Conservation (phyloP, 1,140 invertebrate genomes). For the Dolichoris vasculosae region DNA sequence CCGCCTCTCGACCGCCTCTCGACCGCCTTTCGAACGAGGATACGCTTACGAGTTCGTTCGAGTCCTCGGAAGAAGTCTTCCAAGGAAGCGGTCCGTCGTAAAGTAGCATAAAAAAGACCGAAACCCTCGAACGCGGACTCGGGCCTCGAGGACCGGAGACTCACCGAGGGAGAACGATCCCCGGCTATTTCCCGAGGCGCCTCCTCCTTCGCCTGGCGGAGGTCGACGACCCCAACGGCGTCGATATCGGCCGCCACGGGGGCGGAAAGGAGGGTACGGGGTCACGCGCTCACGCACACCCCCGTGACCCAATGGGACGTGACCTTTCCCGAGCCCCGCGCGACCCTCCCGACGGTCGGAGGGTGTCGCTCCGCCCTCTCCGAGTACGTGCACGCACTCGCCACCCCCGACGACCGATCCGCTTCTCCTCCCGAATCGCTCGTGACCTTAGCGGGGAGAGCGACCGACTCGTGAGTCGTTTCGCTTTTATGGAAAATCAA, state of each 20-base stretch:
- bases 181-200: not conserved
- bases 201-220: not conserved
- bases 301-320: not conserved
- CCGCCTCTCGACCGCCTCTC: no score
- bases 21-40: no score
- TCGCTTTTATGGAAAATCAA: no score
- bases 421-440: not conserved
- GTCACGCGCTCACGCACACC: not conserved
- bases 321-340: not conserved
- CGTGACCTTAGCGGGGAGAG: no score
- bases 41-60: no score
- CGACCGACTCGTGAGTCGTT: no score
- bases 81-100: no score
- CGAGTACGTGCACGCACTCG: not conserved
- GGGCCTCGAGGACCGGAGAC: no score
- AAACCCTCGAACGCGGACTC: no score
- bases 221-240: not conserved
- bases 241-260: not conserved
- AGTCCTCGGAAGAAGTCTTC: no score
- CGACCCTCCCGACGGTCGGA: not conserved
- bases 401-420: not conserved
- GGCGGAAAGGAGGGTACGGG: constrained; percentile 4
- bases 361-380: not conserved
- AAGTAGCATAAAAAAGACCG: no score
- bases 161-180: not conserved